Conservation (phyloP, 1,140 invertebrate species). For the Steinernema feltiae region DNA sequence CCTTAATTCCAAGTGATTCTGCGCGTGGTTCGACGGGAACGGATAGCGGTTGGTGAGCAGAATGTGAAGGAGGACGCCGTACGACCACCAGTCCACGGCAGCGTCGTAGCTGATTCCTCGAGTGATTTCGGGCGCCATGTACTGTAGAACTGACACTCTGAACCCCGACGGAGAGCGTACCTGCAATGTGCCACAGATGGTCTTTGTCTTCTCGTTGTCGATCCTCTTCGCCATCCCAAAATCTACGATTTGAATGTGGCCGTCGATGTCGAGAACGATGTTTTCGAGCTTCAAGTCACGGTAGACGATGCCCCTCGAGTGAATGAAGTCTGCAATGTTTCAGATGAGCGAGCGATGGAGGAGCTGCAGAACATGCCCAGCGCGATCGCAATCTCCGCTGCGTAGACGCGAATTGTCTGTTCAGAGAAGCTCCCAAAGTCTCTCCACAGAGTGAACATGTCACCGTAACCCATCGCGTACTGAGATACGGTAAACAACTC, state of each 20-base stretch:
- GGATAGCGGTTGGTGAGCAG: neutral
- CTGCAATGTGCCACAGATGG: neutral
- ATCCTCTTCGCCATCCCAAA: neutral
- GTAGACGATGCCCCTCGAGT: neutral
- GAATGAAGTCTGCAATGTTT: neutral
- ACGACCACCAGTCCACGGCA: neutral
- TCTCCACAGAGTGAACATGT: slow-evolving; percentile 6
- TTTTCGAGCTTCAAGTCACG: slow-evolving; percentile 1
- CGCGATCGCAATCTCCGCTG: neutral
- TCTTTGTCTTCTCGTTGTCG: neutral
- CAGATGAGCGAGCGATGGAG: neutral
- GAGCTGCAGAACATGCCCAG: neutral
- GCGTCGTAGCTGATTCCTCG: neutral
- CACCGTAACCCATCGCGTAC: slow-evolving; percentile 7
- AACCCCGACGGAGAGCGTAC: neutral
- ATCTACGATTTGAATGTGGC: neutral
- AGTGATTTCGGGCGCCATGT: neutral
- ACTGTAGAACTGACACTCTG: neutral
- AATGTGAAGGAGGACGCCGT: neutral
- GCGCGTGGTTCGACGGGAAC: neutral
- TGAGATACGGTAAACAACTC: slow-evolving; percentile 3
- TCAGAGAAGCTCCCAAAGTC: slow-evolving; percentile 3
- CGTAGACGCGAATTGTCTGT: neutral
- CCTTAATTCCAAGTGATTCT: neutral
- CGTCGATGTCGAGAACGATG: neutral